Conservation (phyloP, 2,797 vertebrate genomes). For the Ctenopoma multispine region DNA sequence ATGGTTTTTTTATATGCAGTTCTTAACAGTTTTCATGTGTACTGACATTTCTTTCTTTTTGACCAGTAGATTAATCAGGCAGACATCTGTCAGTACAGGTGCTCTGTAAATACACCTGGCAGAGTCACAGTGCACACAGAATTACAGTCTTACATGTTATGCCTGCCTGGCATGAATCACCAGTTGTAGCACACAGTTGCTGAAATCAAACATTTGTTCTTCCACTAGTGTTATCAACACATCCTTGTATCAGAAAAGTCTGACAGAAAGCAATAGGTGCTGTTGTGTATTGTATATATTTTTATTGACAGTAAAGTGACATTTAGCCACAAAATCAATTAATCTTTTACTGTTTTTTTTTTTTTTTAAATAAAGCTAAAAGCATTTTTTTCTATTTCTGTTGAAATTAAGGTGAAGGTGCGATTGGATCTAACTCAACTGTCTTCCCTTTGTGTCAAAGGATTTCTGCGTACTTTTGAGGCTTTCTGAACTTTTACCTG, state of each 20-base stretch:
- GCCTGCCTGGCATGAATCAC: background rate
- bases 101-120: constrained; percentile 6
- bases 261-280: too few relatives aligned
- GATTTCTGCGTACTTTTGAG: background rate
- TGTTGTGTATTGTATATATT: too few relatives aligned
- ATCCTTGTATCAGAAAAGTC: too few relatives aligned
- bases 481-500: background rate
- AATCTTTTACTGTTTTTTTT: too few relatives aligned
- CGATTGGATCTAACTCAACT: too few relatives aligned
- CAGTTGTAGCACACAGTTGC: too few relatives aligned
- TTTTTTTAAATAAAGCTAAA: background rate
- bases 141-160: background rate
- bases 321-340: too few relatives aligned
- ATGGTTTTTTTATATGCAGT: background rate
- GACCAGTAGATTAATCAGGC: background rate
- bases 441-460: too few relatives aligned
- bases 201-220: too few relatives aligned
- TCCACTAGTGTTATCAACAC: too few relatives aligned
- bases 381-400: background rate
- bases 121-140: background rate
- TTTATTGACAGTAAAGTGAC: too few relatives aligned
- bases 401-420: too few relatives aligned
- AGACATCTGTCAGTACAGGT: background rate
- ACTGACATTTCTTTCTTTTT: background rate
- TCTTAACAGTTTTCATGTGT: background rate